These are phyloP conservation scores for Leucoraja erinaceus DNA, from an alignment of 2,113 vertebrate species.

Conservation along the genomic window DNA sequence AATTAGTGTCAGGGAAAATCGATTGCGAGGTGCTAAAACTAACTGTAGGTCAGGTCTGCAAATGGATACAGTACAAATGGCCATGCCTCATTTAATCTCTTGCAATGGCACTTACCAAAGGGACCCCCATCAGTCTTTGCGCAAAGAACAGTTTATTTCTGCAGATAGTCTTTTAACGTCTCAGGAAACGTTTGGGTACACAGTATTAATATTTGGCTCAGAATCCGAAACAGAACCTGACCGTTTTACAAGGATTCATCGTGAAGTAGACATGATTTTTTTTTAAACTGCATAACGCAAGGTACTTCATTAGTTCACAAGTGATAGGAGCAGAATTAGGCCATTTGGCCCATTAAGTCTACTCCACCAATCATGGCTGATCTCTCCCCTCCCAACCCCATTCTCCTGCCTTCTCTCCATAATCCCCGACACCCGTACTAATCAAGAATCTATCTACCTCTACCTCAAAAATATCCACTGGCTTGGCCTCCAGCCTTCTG, in stretches of 20 bases:
- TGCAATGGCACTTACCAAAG: neutral
- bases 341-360: no score
- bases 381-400: no score
- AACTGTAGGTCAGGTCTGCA: neutral
- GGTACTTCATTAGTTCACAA: neutral
- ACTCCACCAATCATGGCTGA: no score
- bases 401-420: no score
- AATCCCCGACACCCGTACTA: no score
- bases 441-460: no score
- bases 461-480: no score
- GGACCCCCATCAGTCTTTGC: neutral
- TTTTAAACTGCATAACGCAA: neutral
- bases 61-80: constrained; percentile 21
- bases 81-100: constrained; percentile 23
- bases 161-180: neutral
- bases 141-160: neutral
- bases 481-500: no score
- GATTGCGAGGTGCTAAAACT: constrained; percentile 13
- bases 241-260: neutral
- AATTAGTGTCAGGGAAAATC: constrained; percentile 29
- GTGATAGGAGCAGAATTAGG: no score
- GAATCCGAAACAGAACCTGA: neutral
- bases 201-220: neutral
- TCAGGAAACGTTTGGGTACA: neutral
- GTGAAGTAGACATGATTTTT: neutral